Base-by-base conservation (phyloP, 2,113 vertebrate genomes). In the Sterrhoptilus dennistouni region DNA sequence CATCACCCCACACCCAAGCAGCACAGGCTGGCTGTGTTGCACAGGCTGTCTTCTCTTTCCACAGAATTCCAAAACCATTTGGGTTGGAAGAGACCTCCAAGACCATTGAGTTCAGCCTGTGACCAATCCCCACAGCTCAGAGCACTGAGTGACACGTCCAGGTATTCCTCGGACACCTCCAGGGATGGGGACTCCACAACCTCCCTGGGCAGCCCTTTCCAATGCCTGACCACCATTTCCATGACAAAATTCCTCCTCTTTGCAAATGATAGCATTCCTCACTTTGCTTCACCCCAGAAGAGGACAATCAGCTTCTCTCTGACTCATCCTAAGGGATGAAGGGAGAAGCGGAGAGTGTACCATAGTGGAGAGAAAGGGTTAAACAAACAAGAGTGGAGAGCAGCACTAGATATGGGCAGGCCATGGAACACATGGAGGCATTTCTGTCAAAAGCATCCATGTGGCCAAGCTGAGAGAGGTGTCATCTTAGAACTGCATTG, bases 381-480 rank as follows among this genome's bases (percentile, higher is more conserved):
- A 33, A 38, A 31, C 0, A 2, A 28, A 29, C 35, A 40, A 38
- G 44, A 40, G 7, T 15, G 17, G 36, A 42, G 24, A 31, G 47
- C 47, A 89, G 66, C 15, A 47, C 40, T 15, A 31, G 63, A 25
- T 23, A 38, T 0, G 4, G 45, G 7, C 28, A 53, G 52, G 52
- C n/a, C 2, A 1, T 3, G 3, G 14, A 70, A 81, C 4, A 11
- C 0, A 40, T 0, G 3, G 22, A 42, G 12, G 25, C 8, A 22
- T 42, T 76, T 54, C 28, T 60, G 29, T 12, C 40, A 52, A n/a
- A 79, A 69, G 15, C 61, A 59, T 10, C 61, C 10, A 4, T 0
- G 35, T 3, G 4, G 52, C 36, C 50, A 53, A 66, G 29, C 1
- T 25, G 66, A 79, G 59, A 78, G 36, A 64, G 27, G 3, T 52